Evolutionary conservation across 2,797 vertebrate genomes (phyloP).

Genomic region (Myiotriccus ornatus): DNA sequence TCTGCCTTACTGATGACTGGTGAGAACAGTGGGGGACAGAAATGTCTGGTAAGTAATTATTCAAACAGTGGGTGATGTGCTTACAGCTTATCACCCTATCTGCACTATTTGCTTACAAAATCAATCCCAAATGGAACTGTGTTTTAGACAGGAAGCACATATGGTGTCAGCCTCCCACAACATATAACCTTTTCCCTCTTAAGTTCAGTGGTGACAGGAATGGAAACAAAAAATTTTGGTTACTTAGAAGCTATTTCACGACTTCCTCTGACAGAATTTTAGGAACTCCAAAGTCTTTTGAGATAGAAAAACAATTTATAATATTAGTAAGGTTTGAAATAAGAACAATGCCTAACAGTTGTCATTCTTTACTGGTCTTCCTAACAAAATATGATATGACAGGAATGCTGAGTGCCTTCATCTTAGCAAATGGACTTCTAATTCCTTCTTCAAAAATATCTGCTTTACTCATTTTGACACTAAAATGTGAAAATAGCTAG

Average conservation of each 20-base stretch:
- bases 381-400: conserved; percentile 36
- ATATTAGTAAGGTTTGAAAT: conserved; percentile 15
- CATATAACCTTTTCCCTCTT: not conserved
- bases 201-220: not conserved
- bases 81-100: not conserved
- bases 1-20: not conserved
- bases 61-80: not conserved
- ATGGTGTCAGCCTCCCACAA: not conserved
- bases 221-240: not conserved
- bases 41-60: not conserved
- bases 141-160: not conserved
- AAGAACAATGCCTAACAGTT: not conserved
- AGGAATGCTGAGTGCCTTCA: conserved; percentile 35
- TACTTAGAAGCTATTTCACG: not conserved
- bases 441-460: conserved; percentile 18
- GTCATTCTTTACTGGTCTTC: not conserved
- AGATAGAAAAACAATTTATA: not conserved
- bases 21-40: not conserved
- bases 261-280: not conserved
- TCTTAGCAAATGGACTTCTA: conserved; percentile 12
- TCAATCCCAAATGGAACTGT: not conserved
- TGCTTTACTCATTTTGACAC: conserved; percentile 46
- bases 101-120: not conserved
- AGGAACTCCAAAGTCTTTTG: not conserved
- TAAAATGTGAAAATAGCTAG: conserved; percentile 19